phyloP scores from a whole-genome alignment of 2,888 invertebrate genomes.

The Barypeithes pellucidus region DNA sequence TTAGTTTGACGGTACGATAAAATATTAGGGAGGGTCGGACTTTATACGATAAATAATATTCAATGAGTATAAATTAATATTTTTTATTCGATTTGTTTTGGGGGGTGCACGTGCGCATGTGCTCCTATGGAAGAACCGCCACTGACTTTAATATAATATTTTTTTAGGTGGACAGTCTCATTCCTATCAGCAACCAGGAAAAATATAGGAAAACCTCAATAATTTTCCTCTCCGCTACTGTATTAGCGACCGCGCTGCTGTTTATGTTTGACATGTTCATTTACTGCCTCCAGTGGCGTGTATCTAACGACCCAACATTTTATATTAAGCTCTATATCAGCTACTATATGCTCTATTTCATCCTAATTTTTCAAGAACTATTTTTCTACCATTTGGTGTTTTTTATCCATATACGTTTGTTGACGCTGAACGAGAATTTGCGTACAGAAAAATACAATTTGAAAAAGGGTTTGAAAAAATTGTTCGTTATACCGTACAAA shows the following conservation, averaged over 20 bases:
- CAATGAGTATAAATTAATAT: too few species aligned
- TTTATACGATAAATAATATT: too few species aligned
- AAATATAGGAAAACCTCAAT: conserved; percentile 51
- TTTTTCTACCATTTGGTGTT: conserved; percentile 76
- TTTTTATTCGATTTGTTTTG: too few species aligned
- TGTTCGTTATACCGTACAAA: conserved; percentile 29
- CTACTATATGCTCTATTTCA: conserved; percentile 75
- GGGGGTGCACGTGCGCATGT: too few species aligned
- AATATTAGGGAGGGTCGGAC: too few species aligned
- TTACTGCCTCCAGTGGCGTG: conserved; percentile 47
- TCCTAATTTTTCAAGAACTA: conserved; percentile 75
- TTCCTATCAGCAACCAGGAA: conserved; percentile 51
- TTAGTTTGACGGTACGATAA: too few species aligned
- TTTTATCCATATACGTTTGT: conserved; percentile 73
- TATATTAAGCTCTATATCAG: conserved; percentile 74
- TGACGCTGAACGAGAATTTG: conserved; percentile 31
- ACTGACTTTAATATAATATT: too few species aligned
- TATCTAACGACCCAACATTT: conserved; percentile 62
- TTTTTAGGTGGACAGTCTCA: conserved; percentile 56
- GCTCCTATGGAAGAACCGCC: too few species aligned
- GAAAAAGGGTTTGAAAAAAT: not conserved
- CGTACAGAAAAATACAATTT: conserved; percentile 23
- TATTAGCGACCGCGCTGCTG: conserved; percentile 38
- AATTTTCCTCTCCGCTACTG: conserved; percentile 45
- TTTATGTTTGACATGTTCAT: conserved; percentile 54